phyloP scores from a whole-genome alignment of 2,113 vertebrate species.

The Cephalopterus ornatus region DNA sequence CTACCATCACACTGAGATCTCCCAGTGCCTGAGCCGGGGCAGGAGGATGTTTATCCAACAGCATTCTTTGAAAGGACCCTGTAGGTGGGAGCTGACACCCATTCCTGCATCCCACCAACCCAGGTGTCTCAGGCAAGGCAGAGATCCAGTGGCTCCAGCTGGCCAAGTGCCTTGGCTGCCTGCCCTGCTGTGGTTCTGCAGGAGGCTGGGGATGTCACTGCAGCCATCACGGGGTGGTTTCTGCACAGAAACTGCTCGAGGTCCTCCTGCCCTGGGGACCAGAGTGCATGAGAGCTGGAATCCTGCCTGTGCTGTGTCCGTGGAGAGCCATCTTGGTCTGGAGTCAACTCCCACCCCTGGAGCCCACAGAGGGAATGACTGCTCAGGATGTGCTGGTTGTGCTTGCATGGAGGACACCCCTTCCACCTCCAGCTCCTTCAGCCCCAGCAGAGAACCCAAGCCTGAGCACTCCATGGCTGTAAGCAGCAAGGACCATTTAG shows the following conservation, averaged over 20 bases:
- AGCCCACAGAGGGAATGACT: accelerated
- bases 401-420: not conserved
- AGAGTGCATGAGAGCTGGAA: not conserved
- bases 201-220: not conserved
- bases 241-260: not conserved
- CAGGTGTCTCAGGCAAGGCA: not conserved
- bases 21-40: not conserved
- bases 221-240: not conserved
- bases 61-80: not conserved
- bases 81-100: not conserved
- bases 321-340: not conserved
- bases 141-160: not conserved
- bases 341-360: not conserved
- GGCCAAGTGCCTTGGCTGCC: not conserved
- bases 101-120: not conserved
- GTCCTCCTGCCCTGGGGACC: not conserved
- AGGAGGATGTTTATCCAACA: not conserved
- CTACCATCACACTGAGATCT: accelerated
- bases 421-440: not conserved
- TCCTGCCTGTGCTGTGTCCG: not conserved
- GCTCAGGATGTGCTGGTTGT: not conserved
- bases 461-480: not conserved
- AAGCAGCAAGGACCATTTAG: too few relatives aligned
- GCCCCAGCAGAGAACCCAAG: not conserved
- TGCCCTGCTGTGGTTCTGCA: not conserved